Percentiles rank a stretch among this genome's conserved stretches.
Evolutionary conservation across 2,888 invertebrate genomes (phyloP).

Genomic region (Drosophila neonasuta): DNA sequence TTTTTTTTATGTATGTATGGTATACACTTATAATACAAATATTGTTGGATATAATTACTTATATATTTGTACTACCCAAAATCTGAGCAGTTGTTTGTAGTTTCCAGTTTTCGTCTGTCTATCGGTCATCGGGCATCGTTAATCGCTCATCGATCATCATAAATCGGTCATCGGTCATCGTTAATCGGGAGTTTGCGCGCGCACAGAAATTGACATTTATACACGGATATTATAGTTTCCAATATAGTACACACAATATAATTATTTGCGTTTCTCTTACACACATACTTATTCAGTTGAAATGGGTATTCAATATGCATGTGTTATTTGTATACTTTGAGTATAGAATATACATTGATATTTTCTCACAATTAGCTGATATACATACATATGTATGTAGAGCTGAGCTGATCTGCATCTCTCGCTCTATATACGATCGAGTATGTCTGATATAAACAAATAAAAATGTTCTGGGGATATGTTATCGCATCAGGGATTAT

Average conservation of each 20-base stretch:
- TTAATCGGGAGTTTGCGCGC: slow-evolving; percentile 30
- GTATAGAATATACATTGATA: slow-evolving; percentile 22
- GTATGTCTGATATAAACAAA: slow-evolving; percentile 13
- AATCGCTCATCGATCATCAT: not conserved
- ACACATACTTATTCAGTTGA: slow-evolving; percentile 22
- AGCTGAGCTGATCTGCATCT: too few species aligned
- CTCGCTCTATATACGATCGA: not conserved
- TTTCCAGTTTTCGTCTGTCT: not conserved
- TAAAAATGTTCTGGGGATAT: slow-evolving; percentile 14
- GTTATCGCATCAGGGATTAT: slow-evolving; percentile 11
- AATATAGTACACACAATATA: slow-evolving; percentile 12
- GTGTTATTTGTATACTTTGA: slow-evolving; percentile 16
- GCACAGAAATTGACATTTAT: slow-evolving; percentile 72
- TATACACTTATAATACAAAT: slow-evolving; percentile 7
- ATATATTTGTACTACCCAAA: not conserved
- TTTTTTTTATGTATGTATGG: slow-evolving; percentile 14
- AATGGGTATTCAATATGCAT: slow-evolving; percentile 2
- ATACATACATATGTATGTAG: not conserved
- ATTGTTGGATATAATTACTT: slow-evolving; percentile 7
- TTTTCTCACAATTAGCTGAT: slow-evolving; percentile 18
- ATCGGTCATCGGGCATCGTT: not conserved
- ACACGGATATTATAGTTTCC: slow-evolving; percentile 38
- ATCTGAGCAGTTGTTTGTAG: slow-evolving; percentile 8
- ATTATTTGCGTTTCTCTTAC: slow-evolving; percentile 8
- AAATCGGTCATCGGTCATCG: slow-evolving; percentile 11